Evolutionary conservation across 2,113 vertebrate species (phyloP).

Genomic region (Ophthalmotilapia sp.): DNA sequence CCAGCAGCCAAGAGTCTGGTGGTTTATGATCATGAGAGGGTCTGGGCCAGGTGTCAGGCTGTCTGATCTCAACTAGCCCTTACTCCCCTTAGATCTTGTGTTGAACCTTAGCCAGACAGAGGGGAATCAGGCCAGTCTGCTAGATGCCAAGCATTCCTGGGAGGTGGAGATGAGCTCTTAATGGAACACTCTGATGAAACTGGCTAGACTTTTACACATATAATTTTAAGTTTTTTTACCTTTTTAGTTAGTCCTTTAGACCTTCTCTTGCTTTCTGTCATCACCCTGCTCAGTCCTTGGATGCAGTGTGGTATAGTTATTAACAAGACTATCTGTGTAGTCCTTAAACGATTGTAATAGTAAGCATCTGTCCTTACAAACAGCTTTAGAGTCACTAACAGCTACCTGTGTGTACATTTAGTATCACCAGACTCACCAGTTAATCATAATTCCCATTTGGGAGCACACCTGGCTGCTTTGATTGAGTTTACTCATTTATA

Average conservation of each 20-base stretch:
- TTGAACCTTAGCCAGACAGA: neutral
- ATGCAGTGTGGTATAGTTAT: neutral
- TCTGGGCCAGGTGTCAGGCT: neutral
- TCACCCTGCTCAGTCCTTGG: neutral
- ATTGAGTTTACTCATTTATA: neutral
- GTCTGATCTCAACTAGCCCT: neutral
- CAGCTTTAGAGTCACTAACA: neutral
- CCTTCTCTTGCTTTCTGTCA: neutral
- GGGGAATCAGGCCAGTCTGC: neutral
- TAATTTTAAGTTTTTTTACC: neutral
- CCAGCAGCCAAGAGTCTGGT: neutral
- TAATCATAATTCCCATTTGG: neutral
- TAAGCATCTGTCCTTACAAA: neutral
- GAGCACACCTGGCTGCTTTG: neutral
- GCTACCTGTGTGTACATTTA: neutral
- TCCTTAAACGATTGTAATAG: neutral
- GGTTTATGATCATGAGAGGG: neutral
- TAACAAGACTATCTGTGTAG: neutral
- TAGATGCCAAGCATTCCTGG: conserved; percentile 54
- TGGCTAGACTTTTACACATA: neutral
- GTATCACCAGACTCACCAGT: neutral
- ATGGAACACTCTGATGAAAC: neutral
- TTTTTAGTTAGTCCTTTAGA: neutral
- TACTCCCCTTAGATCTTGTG: neutral
- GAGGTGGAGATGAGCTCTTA: neutral